Evolutionary conservation across 2,888 invertebrate genomes (phyloP).

Genomic region (Ganaspis brasiliensis): DNA sequence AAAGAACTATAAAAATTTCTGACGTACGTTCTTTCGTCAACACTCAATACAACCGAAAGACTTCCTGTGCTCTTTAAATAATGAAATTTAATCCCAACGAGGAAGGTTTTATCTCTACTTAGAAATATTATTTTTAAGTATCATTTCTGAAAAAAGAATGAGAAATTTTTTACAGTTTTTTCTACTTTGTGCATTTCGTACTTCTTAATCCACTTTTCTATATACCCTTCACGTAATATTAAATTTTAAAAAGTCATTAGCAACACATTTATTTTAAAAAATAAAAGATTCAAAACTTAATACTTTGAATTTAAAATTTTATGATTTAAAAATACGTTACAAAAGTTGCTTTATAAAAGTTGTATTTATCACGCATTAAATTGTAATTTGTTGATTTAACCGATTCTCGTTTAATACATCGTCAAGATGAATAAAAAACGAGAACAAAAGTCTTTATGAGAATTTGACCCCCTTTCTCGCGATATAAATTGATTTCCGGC

Average conservation of each 20-base stretch:
- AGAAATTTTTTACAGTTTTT: background rate
- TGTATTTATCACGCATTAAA: too few species aligned
- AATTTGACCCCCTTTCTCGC: background rate
- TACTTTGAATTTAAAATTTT: too few species aligned
- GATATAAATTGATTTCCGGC: background rate
- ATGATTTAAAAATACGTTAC: too few species aligned
- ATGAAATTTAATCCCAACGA: conserved; percentile 14
- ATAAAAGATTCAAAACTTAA: too few species aligned
- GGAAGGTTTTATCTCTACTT: background rate
- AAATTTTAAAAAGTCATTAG: too few species aligned
- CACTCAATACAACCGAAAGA: background rate
- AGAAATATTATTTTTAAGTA: background rate
- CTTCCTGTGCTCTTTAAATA: background rate
- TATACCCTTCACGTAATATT: too few species aligned
- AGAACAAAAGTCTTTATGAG: background rate
- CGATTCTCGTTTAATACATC: background rate
- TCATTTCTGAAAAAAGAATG: background rate
- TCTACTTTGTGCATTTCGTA: background rate
- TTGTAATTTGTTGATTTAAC: too few species aligned
- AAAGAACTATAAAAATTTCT: background rate
- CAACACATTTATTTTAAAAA: too few species aligned
- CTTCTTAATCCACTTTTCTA: too few species aligned
- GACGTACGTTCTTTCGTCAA: conserved; percentile 16
- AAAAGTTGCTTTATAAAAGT: too few species aligned
- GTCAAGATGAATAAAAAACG: background rate